Base-by-base conservation (phyloP, 2,888 invertebrate genomes). In the Torymus tubicola region DNA sequence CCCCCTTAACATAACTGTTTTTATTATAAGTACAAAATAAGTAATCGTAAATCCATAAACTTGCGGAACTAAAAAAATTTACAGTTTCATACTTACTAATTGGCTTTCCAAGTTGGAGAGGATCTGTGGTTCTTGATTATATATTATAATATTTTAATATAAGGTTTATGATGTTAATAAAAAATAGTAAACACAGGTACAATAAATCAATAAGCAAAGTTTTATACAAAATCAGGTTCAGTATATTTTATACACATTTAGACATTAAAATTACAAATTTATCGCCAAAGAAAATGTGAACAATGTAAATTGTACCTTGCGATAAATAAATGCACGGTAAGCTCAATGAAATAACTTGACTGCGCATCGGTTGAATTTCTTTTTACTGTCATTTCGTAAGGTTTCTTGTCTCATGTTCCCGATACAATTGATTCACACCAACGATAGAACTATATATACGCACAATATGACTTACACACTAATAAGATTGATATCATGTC, bases 311-410 rank as follows among this genome's bases (percentile, higher is more conserved):
- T 72, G 72, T 78, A 72, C 78, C 69, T 74, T 50, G 74, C 79
- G 42, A 73, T 42, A 74, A 79, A 74, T 79, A 71, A 78, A 71
- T 67, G 71, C 63, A 67, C 14, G 42, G 63, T 67, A 69, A 73
- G 69, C 73, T 50, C 52, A 60, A 68, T 50, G 2, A 63, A 68
- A 72, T 63, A 61, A 61, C 16, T 53, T 2, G 42, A 42, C 42
- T 42, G 42, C 42, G 8, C 8, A 42, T 58, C 16, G 10, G 50
- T 53, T 50, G 52, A 58, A 64, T 58, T 16, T 13, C 52, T 21
- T 5, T 10, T 5, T 8, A 24, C 8, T 31, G 24, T 13, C 16
- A 58, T 60, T 24, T 52, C 67, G 60, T 14, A 58, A 64, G 53
- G 52, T 68, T 13, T 14, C 14, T 68, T 8, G 1, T 21, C n/a